Conservation (phyloP, 2,797 vertebrate species). For the Onychomys torridus region DNA sequence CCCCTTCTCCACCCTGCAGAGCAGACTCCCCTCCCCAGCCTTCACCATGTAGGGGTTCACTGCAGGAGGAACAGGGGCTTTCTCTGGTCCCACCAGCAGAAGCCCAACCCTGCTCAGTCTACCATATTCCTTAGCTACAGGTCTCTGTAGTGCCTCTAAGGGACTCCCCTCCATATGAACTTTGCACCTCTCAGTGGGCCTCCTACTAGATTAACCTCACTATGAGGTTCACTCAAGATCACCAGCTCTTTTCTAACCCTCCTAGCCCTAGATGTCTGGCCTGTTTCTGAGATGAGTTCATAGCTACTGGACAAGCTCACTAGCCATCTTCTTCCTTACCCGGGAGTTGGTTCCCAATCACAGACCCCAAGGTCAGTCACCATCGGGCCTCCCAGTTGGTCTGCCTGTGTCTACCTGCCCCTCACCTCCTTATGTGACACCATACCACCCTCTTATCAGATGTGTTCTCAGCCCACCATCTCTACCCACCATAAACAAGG, state of each 20-base stretch:
- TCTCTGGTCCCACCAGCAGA: neutral
- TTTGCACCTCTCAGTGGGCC: neutral
- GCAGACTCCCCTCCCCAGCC: neutral
- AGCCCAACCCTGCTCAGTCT: neutral
- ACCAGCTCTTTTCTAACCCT: neutral
- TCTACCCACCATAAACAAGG: neutral
- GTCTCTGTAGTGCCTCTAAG: neutral
- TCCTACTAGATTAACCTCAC: neutral
- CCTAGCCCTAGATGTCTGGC: neutral
- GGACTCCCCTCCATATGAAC: neutral
- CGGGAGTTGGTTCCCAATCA: neutral
- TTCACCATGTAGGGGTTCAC: neutral
- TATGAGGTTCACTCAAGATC: neutral
- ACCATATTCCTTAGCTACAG: neutral
- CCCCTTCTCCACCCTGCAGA: neutral
- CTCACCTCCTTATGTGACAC: neutral
- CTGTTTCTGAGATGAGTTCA: neutral
- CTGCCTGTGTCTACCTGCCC: neutral
- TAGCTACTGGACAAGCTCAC: neutral
- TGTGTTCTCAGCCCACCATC: neutral
- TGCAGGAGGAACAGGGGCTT: neutral
- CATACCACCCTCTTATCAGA: neutral
- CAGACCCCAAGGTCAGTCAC: neutral
- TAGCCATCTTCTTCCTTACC: neutral
- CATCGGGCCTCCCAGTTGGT: too few relatives aligned